phyloP scores from a whole-genome alignment of 2,113 vertebrate genomes.

The Rhipidura dahli region DNA sequence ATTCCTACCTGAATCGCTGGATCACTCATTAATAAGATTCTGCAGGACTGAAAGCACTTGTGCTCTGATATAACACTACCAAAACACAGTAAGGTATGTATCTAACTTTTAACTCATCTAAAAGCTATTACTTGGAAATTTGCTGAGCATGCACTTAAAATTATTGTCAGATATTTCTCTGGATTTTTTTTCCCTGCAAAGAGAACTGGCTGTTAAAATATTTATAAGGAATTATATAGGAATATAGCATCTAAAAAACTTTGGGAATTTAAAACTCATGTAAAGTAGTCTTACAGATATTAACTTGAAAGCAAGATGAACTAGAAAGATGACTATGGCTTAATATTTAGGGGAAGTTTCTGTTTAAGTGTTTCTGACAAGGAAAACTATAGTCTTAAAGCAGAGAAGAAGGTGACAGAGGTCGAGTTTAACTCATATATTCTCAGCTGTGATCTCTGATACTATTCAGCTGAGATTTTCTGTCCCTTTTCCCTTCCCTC shows the following conservation, averaged over 20 bases:
- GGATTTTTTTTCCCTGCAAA: neutral
- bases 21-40: neutral
- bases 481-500: neutral
- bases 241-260: neutral
- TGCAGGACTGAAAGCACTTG: neutral
- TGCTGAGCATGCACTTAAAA: neutral
- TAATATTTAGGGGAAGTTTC: neutral
- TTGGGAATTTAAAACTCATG: neutral
- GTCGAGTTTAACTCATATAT: neutral
- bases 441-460: neutral
- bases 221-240: neutral
- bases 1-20: neutral
- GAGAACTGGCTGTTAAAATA: neutral
- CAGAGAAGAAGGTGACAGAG: neutral
- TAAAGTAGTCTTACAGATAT: neutral
- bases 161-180: neutral
- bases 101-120: neutral
- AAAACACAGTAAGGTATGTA: neutral
- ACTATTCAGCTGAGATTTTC: neutral
- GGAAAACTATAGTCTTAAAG: neutral
- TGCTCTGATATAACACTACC: neutral
- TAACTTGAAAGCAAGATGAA: neutral
- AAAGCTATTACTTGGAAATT: neutral
- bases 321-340: neutral
- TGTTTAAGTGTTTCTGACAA: neutral